Base-by-base conservation (phyloP, 2,888 invertebrate genomes). In the Calameuta filiformis region DNA sequence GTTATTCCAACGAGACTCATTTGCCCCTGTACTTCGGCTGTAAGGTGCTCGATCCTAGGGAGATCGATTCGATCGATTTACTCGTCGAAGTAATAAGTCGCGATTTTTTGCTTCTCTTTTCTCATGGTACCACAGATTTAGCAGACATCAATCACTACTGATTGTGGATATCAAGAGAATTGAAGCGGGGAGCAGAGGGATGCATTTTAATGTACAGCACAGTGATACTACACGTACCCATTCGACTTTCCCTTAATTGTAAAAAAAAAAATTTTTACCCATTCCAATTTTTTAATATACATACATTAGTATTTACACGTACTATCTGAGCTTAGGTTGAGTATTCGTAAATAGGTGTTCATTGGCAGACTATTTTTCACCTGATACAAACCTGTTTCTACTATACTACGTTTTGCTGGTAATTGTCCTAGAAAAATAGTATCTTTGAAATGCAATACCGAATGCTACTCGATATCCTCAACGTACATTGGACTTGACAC, bases 211-310 rank as follows among this genome's bases (percentile, higher is more conserved):
- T 31, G 12, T 9, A 31, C n/a, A 40, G 34, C 56, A 73, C 68
- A 74, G 73, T 73, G 35, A 56, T 75, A 79, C 79, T 77, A 4
- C 56, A 56, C 9, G 56, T 56, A 23, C 56, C 56, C 56, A 23
- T 56, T 56, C 9, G 9, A 23, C 9, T 23, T 56, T 56, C 23
- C 9, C 9, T 56, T 9, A 56, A 56, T 56, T 56, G 9, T 23
- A 56, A 15, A 15, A 56, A 56, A 15, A 11, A 9, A 0, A 9
- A 2, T 9, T 56, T 9, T 56, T 9, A 23, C 23, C 15, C 0
- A 9, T 1, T 56, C 56, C 1, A 23, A 56, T 56, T 15, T 9
- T 56, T 9, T 9, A 23, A 23, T 56, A 56, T 56, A 56, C 56
- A 56, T 23, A 23, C 9, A 56, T 23, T 9, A 23, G 9, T 56